These are phyloP conservation scores for Lepidocyrtoides sp. DNA, from an alignment of 2,888 invertebrate species.

Conservation along the genomic window DNA sequence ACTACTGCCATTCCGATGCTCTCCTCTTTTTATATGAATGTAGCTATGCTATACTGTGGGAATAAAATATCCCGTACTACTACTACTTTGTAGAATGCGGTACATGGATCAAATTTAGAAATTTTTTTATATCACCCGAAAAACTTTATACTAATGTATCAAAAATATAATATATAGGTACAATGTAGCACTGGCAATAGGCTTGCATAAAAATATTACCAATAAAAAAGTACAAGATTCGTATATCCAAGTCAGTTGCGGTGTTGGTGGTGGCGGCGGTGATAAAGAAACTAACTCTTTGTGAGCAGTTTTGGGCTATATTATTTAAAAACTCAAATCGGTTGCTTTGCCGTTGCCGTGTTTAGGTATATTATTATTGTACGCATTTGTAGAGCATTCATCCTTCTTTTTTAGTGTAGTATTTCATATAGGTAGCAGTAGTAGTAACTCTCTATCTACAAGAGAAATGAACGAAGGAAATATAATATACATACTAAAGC, in stretches of 20 bases:
- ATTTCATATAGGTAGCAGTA: not conserved
- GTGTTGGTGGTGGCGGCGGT: slow-evolving; percentile 48
- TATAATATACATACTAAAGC: slow-evolving; percentile 28
- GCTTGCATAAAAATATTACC: slow-evolving; percentile 31
- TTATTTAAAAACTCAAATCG: slow-evolving; percentile 11
- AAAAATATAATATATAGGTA: not conserved
- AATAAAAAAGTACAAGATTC: slow-evolving; percentile 13
- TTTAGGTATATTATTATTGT: slow-evolving; percentile 34
- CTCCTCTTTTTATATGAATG: not conserved
- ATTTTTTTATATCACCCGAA: not conserved
- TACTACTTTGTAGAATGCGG: no score
- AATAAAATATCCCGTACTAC: no score
- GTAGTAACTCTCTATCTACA: not conserved
- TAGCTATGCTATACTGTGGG: no score
- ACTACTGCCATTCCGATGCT: slow-evolving; percentile 16
- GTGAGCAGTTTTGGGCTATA: slow-evolving; percentile 30
- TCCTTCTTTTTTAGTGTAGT: slow-evolving; percentile 20
- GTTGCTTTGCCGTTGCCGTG: not conserved
- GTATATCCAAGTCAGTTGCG: slow-evolving; percentile 61
- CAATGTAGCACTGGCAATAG: not conserved
- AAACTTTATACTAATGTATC: not conserved
- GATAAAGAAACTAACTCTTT: slow-evolving; percentile 59
- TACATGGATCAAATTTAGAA: no score
- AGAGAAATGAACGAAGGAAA: slow-evolving; percentile 44
- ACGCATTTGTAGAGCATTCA: slow-evolving; percentile 45